These are phyloP conservation scores for Acronicta alni DNA, from an alignment of 2,888 invertebrate genomes.

Conservation along the genomic window DNA sequence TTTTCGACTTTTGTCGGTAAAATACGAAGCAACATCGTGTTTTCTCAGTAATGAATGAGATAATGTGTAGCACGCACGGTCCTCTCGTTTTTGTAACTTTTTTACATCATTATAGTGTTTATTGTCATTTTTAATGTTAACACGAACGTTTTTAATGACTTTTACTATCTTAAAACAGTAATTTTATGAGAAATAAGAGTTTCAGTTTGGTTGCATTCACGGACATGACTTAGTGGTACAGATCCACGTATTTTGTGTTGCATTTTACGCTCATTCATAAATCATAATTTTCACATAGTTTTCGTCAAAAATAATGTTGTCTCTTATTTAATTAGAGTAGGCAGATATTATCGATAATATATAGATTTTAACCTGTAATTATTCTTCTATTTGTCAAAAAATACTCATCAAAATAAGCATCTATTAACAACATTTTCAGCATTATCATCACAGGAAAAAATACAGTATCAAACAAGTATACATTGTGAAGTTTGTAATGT, in stretches of 20 bases:
- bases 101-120: slow-evolving; percentile 75
- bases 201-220: slow-evolving; percentile 2
- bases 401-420: too few relatives aligned
- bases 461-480: too few relatives aligned
- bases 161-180: slow-evolving; percentile 69
- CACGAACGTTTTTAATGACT: slow-evolving; percentile 74
- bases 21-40: slow-evolving; percentile 66
- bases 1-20: slow-evolving; percentile 78
- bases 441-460: too few relatives aligned
- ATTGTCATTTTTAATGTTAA: slow-evolving; percentile 76
- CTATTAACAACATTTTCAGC: too few relatives aligned
- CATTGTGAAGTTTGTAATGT: too few relatives aligned
- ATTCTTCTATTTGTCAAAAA: too few relatives aligned
- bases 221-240: slow-evolving; percentile 4
- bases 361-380: too few relatives aligned
- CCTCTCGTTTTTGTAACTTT: slow-evolving; percentile 68
- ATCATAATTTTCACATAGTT: slow-evolving; percentile 9
- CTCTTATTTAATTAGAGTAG: too few relatives aligned
- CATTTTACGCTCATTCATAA: background rate
- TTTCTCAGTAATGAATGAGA: slow-evolving; percentile 84
- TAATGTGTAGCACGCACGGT: slow-evolving; percentile 74
- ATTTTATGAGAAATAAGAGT: slow-evolving; percentile 60
- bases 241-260: background rate
- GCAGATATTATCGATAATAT: too few relatives aligned
- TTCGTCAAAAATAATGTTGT: too few relatives aligned